These are phyloP conservation scores for Lethenteron reissneri DNA, from an alignment of 2,113 vertebrate species.

Conservation along the genomic window DNA sequence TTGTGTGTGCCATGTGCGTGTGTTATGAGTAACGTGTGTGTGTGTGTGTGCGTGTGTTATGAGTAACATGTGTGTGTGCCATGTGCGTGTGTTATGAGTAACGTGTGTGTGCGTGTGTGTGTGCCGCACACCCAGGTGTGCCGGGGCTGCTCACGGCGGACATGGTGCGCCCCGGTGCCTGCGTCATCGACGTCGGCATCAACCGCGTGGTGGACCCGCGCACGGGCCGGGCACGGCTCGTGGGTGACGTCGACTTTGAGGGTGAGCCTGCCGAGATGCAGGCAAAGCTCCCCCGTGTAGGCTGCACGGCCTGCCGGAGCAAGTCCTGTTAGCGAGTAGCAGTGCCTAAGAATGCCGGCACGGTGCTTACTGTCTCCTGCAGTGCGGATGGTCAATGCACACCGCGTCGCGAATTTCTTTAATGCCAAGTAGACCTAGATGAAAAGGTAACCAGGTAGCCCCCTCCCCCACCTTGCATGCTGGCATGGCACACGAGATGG, in stretches of 20 bases:
- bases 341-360: background rate
- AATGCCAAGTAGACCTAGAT: no score
- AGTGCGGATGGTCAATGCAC: no score
- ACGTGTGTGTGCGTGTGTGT: background rate
- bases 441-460: no score
- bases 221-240: conserved; percentile 47
- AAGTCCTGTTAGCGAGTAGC: background rate
- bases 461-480: no score
- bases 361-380: background rate
- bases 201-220: conserved; percentile 56
- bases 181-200: conserved; percentile 80
- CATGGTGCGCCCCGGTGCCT: conserved; percentile 87
- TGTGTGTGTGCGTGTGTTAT: no score
- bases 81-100: background rate
- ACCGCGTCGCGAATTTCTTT: no score
- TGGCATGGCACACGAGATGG: no score
- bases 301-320: background rate
- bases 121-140: conserved; percentile 33
- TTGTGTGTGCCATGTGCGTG: no score
- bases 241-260: conserved; percentile 95
- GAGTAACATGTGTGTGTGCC: no score
- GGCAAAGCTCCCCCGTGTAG: conserved; percentile 1
- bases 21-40: no score
- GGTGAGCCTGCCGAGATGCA: conserved; percentile 18
- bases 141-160: conserved; percentile 87